Conservation (phyloP, 2,113 vertebrate species). For the Thymallus thymallus region DNA sequence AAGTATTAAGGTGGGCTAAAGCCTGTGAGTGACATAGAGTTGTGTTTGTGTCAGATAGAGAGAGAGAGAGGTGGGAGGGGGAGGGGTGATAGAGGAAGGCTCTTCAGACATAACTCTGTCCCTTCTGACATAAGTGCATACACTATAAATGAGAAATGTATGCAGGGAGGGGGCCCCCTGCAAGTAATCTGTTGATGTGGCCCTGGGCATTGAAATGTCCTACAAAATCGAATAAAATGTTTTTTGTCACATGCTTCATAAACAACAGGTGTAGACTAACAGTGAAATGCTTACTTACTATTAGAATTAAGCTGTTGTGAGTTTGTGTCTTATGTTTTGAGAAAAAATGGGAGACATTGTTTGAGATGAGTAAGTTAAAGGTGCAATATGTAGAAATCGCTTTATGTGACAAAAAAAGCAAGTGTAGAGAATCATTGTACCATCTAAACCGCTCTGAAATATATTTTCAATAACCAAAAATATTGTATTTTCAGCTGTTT, state of each 20-base stretch:
- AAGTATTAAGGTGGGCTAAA: not conserved
- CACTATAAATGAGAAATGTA: not conserved
- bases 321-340: not conserved
- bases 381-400: too few relatives aligned
- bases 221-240: too few relatives aligned
- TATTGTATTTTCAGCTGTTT: too few relatives aligned
- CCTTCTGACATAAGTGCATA: constrained; percentile 8
- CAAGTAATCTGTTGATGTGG: not conserved
- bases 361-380: too few relatives aligned
- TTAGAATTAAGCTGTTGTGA: not conserved
- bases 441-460: too few relatives aligned
- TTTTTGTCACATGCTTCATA: too few relatives aligned
- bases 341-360: constrained; percentile 1
- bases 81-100: not conserved
- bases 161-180: not conserved
- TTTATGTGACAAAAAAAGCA: too few relatives aligned
- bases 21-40: not conserved
- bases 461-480: too few relatives aligned
- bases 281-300: too few relatives aligned
- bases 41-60: not conserved
- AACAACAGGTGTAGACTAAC: too few relatives aligned
- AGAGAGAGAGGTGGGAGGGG: not conserved
- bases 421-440: too few relatives aligned
- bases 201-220: not conserved
- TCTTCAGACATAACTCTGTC: not conserved